Evolutionary conservation across 2,888 invertebrate species (phyloP).

Genomic region (Azorinus chamasolen): DNA sequence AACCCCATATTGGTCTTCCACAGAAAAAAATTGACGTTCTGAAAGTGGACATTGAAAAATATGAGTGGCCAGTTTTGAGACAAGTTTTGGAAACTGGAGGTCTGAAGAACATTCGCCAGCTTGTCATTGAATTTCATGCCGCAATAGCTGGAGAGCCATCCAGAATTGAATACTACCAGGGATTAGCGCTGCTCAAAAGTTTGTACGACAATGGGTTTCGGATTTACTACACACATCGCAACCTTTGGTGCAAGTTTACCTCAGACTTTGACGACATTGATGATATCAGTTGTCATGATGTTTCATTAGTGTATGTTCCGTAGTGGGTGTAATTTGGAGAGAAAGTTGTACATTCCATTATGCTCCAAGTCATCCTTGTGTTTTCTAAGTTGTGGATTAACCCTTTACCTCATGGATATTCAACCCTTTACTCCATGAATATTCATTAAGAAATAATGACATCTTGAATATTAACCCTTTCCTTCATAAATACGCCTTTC

Average conservation of each 20-base stretch:
- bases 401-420: too few species aligned
- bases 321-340: too few species aligned
- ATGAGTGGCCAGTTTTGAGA: conserved; percentile 76
- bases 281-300: conserved; percentile 73
- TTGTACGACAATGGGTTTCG: conserved; percentile 74
- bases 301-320: conserved; percentile 65
- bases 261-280: conserved; percentile 68
- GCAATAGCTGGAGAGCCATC: conserved; percentile 71
- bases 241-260: conserved; percentile 74
- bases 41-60: conserved; percentile 79
- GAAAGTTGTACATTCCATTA: too few species aligned
- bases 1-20: conserved; percentile 24
- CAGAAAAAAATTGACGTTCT: conserved; percentile 71
- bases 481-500: too few species aligned
- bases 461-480: too few species aligned
- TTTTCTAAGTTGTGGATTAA: too few species aligned
- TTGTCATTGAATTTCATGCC: conserved; percentile 75
- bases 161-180: conserved; percentile 70
- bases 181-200: conserved; percentile 68
- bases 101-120: conserved; percentile 65
- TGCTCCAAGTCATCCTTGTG: too few species aligned
- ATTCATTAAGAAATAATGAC: too few species aligned
- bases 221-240: conserved; percentile 75
- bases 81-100: conserved; percentile 67
- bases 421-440: too few species aligned